A percentile compares a stretch with the other conserved stretches of the same genome.
These are phyloP conservation scores for Rousettus madagascariensis DNA, from an alignment of 2,797 vertebrate genomes.

Conservation along the genomic window DNA sequence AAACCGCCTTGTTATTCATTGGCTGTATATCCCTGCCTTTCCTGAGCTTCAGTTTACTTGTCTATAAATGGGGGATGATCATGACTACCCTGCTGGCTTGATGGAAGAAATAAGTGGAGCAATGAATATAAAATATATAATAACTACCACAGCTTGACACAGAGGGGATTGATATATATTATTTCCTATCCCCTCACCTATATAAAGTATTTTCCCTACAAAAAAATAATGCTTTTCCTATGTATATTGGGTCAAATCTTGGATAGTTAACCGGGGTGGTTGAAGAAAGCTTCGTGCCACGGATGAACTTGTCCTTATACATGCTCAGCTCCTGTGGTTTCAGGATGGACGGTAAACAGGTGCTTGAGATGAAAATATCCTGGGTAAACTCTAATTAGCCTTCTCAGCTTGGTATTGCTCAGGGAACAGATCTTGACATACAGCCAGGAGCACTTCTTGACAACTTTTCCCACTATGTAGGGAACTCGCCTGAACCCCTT, in stretches of 20 bases:
- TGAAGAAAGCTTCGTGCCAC: neutral
- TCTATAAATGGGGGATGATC: neutral
- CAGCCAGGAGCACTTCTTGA: neutral
- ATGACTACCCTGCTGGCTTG: neutral
- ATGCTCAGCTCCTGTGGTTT: neutral
- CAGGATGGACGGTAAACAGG: neutral
- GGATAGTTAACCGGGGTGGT: neutral
- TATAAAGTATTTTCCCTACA: neutral
- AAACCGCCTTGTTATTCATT: neutral
- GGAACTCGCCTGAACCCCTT: neutral
- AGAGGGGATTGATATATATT: neutral
- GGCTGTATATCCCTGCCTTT: neutral
- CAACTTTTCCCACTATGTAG: neutral
- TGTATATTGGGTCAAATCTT: neutral
- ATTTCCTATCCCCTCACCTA: neutral
- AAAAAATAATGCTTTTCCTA: neutral
- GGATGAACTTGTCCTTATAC: neutral
- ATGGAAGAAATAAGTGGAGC: neutral
- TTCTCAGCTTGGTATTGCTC: conserved; percentile 8
- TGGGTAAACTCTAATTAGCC: neutral
- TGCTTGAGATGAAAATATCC: neutral
- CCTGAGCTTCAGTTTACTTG: neutral
- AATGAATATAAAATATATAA: neutral
- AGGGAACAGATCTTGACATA: neutral
- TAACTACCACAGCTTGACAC: neutral